Percentiles rank a stretch among this genome's conserved stretches.
These are phyloP conservation scores for Apeira syringaria DNA, from an alignment of 2,888 invertebrate species.

Conservation along the genomic window DNA sequence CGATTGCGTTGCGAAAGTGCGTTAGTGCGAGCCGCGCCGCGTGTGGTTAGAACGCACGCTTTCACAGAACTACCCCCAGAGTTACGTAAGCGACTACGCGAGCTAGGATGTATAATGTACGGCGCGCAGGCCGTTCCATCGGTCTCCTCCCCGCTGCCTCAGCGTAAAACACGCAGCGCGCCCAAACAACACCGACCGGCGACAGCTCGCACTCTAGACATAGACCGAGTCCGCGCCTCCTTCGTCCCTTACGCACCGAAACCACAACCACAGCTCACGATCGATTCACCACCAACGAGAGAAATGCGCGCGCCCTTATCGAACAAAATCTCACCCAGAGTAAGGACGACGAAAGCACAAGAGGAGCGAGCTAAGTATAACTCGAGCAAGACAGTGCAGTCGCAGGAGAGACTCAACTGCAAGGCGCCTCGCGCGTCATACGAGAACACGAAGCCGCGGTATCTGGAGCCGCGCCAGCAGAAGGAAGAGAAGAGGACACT, in stretches of 20 bases:
- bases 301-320: slow-evolving; percentile 54
- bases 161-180: slow-evolving; percentile 36
- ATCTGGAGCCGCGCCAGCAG: slow-evolving; percentile 80
- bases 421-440: slow-evolving; percentile 35
- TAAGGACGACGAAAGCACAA: slow-evolving; percentile 71
- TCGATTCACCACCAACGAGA: not conserved
- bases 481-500: slow-evolving; percentile 31
- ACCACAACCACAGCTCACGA: slow-evolving; percentile 33
- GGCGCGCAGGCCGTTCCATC: slow-evolving; percentile 32
- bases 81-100: slow-evolving; percentile 57
- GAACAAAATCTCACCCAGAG: slow-evolving; percentile 43
- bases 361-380: slow-evolving; percentile 70
- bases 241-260: slow-evolving; percentile 63
- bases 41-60: slow-evolving; percentile 56
- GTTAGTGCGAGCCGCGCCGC: slow-evolving; percentile 56
- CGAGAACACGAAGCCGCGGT: slow-evolving; percentile 81
- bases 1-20: slow-evolving; percentile 60
- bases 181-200: slow-evolving; percentile 22
- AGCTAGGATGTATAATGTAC: slow-evolving; percentile 62
- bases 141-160: slow-evolving; percentile 26
- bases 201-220: slow-evolving; percentile 47
- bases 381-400: slow-evolving; percentile 50
- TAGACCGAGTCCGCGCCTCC: slow-evolving; percentile 61
- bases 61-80: slow-evolving; percentile 62
- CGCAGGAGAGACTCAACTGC: slow-evolving; percentile 41